A percentile compares a stretch with the other conserved stretches of the same genome.
Evolutionary conservation across 2,113 vertebrate genomes (phyloP).

Genomic region (Pungitius pungitius): DNA sequence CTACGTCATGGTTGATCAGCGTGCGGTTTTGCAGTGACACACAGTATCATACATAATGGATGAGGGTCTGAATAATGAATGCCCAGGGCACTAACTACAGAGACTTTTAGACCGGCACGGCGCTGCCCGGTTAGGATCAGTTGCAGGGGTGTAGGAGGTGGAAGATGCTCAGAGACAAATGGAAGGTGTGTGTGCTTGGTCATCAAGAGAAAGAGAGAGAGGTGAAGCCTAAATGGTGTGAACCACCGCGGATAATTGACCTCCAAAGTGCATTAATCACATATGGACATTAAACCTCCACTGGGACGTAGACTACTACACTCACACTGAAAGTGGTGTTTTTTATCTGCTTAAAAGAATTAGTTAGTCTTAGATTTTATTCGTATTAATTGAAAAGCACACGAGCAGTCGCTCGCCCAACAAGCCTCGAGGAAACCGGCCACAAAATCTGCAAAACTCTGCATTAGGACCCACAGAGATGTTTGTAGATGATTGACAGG

Average conservation of each 20-base stretch:
- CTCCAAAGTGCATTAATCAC: constrained; percentile 44
- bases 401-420: background rate
- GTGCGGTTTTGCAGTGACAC: constrained; percentile 1
- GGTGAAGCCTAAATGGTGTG: constrained; percentile 16
- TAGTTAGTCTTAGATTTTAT: background rate
- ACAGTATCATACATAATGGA: background rate
- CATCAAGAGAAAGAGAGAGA: background rate
- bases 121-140: background rate
- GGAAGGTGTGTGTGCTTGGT: constrained; percentile 7
- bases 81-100: background rate
- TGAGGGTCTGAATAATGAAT: background rate
- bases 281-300: constrained; percentile 33
- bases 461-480: background rate
- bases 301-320: constrained; percentile 20
- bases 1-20: background rate
- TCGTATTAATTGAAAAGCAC: constrained; percentile 17
- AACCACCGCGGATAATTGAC: constrained; percentile 35
- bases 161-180: constrained; percentile 11
- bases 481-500: constrained; percentile 45
- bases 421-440: constrained; percentile 18
- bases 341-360: constrained; percentile 20
- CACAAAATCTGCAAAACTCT: constrained; percentile 40
- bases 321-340: constrained; percentile 14
- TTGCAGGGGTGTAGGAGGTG: constrained; percentile 26
- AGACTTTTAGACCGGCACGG: background rate